Conservation (phyloP, 1,140 invertebrate species). For the Ceratina japonica region DNA sequence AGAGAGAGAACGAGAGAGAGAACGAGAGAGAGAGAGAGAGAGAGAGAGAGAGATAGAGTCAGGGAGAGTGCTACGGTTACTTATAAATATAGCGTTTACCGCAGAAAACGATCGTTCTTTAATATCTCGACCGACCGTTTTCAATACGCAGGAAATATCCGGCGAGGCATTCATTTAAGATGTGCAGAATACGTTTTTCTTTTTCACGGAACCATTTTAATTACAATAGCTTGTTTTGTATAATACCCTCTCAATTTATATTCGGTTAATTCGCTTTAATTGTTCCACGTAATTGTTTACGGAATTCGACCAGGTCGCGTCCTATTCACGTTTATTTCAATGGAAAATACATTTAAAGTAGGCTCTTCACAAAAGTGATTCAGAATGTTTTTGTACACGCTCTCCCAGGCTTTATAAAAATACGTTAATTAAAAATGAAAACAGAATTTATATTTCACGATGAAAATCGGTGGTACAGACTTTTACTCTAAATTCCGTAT, state of each 20-base stretch:
- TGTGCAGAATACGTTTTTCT: background rate
- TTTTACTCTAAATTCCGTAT: too few relatives aligned
- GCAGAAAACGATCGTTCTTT: conserved; percentile 1
- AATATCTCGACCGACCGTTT: background rate
- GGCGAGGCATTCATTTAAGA: background rate
- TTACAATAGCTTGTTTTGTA: background rate
- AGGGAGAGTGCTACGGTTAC: background rate
- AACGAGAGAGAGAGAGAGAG: too few relatives aligned
- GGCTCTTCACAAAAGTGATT: background rate
- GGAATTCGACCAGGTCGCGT: background rate
- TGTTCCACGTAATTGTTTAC: background rate
- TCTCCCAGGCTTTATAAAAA: too few relatives aligned
- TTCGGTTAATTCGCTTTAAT: background rate
- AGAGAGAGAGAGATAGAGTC: too few relatives aligned
- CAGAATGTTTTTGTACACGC: background rate
- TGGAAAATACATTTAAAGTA: background rate
- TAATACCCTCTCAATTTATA: background rate
- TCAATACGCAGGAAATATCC: background rate
- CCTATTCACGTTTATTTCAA: background rate
- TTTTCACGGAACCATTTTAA: background rate
- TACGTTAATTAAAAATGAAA: too few relatives aligned
- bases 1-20: too few relatives aligned
- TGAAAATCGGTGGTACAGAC: too few relatives aligned
- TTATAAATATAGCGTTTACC: conserved; percentile 9
- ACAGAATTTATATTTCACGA: too few relatives aligned